Base-by-base conservation (phyloP, 92 coral and sea anemone genomes). In the Scolanthus callimorphus region DNA sequence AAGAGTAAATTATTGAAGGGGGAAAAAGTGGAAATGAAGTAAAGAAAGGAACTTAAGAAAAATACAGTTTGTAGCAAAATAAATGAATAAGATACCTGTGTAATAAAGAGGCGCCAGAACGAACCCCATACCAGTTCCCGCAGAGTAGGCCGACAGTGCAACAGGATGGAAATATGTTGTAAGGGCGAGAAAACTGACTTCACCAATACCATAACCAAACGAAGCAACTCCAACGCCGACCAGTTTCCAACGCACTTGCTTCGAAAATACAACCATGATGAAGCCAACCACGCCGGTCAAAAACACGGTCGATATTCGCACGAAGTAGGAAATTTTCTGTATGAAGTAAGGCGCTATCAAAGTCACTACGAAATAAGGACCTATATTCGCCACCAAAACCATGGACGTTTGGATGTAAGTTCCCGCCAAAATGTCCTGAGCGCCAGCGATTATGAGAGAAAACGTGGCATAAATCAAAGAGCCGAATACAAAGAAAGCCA, bases 391-490 rank as follows among this genome's bases (percentile, higher is more conserved):
- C 3, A 83, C 76, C 19, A 87, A 63, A n/a, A 87, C 89, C 68
- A 82, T 52, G 3, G 95, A 87, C 0, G 95, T 87, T 62, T 87
- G 95, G 39, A 87, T 78, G 21, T 65, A 77, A 15, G 95, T 87
- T n/a, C 95, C 95, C 8, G 90, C 90, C 17, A 87, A 53, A 22
- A 87, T 73, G 47, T 87, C 95, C 59, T 87, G 95, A 2, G 95
- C 86, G 9, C 79, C 90, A n/a, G 95, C 67, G 48, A 87, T 77
- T 31, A 87, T 66, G 22, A 83, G 67, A 3, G 63, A 39, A 22
- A 25, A 67, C 52, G 45, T 53, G 11, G 50, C 44, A 31, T 67
- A 67, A 54, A 53, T 53, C 23, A 55, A 31, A 0, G 46, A 37
- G 25, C 62, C 74, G 19, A 53, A 67, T 21, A 79, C 44, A 51